These are phyloP conservation scores for Anagrus nilaparvatae DNA, from an alignment of 1,140 invertebrate species.

Conservation along the genomic window DNA sequence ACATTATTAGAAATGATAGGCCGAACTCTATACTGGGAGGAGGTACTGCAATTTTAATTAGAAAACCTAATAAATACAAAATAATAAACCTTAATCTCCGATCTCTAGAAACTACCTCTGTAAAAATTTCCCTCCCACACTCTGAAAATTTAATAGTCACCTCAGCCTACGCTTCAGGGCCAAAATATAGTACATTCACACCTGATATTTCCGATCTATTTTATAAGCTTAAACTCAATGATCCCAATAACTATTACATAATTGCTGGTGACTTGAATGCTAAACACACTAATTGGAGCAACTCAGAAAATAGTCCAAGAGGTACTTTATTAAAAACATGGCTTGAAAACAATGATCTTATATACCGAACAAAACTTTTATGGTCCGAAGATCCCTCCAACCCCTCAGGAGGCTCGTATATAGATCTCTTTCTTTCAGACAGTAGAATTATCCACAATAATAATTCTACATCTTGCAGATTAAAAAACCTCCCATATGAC, in stretches of 20 bases:
- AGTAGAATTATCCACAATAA: neutral
- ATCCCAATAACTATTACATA: constrained; percentile 12
- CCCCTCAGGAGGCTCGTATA: constrained; percentile 5
- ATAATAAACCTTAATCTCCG: too few relatives aligned
- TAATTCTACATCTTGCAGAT: neutral
- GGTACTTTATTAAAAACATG: constrained; percentile 10
- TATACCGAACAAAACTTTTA: constrained; percentile 6
- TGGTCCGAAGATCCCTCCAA: constrained; percentile 8
- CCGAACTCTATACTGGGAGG: neutral
- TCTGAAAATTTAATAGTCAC: neutral
- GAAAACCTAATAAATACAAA: neutral
- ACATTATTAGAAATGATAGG: neutral
- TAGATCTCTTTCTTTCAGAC: constrained; percentile 9
- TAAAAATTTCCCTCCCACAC: too few relatives aligned
- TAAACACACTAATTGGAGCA: constrained; percentile 11
- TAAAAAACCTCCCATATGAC: neutral
- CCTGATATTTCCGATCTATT: constrained; percentile 7
- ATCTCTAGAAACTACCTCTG: too few relatives aligned
- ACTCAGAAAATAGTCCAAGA: constrained; percentile 6
- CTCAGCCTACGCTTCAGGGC: constrained; percentile 7
- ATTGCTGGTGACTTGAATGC: constrained; percentile 17
- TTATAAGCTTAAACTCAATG: constrained; percentile 1
- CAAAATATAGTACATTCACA: constrained; percentile 7
- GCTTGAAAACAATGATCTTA: neutral
- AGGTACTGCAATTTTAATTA: constrained; percentile 4